Evolutionary conservation across 2,888 invertebrate species (phyloP).

Genomic region (Chloroclystis v-ata): DNA sequence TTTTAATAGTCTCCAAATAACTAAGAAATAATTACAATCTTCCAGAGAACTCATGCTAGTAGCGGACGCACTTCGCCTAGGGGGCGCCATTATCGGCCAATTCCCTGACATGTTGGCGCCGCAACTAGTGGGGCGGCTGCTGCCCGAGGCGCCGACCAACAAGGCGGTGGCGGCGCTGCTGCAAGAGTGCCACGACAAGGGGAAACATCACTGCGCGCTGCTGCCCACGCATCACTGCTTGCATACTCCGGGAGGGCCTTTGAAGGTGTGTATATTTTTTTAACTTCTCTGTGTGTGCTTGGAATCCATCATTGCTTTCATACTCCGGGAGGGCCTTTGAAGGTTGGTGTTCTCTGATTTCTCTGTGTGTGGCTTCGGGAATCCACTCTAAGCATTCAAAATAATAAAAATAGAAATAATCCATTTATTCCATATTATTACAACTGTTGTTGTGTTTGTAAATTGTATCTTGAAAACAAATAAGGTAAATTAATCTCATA

Average conservation of each 20-base stretch:
- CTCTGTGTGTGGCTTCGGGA: too few relatives aligned
- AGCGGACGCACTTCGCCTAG: constrained; percentile 94
- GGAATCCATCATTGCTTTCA: constrained; percentile 97
- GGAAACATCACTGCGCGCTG: constrained; percentile 92
- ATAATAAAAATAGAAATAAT: too few relatives aligned
- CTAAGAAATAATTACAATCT: too few relatives aligned
- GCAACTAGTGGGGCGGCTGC: constrained; percentile 92
- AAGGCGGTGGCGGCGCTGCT: constrained; percentile 92
- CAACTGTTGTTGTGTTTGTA: too few relatives aligned
- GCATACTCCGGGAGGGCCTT: constrained; percentile 98
- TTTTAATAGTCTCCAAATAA: too few relatives aligned
- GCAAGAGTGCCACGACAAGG: constrained; percentile 93
- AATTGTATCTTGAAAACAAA: too few relatives aligned
- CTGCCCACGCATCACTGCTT: constrained; percentile 96
- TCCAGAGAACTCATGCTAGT: constrained; percentile 92
- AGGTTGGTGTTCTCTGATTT: too few relatives aligned
- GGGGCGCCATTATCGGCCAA: constrained; percentile 93
- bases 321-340: constrained; percentile 98
- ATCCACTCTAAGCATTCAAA: too few relatives aligned
- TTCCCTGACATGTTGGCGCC: constrained; percentile 98
- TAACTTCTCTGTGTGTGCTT: too few relatives aligned
- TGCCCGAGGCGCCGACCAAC: constrained; percentile 85
- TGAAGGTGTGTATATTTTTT: constrained; percentile 90
- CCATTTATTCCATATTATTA: too few relatives aligned
- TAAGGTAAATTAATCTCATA: too few relatives aligned